Evolutionary conservation across 2,888 invertebrate genomes (phyloP), one percentile per base, ranked within the genome.

Genomic region (Andricus curvator): DNA sequence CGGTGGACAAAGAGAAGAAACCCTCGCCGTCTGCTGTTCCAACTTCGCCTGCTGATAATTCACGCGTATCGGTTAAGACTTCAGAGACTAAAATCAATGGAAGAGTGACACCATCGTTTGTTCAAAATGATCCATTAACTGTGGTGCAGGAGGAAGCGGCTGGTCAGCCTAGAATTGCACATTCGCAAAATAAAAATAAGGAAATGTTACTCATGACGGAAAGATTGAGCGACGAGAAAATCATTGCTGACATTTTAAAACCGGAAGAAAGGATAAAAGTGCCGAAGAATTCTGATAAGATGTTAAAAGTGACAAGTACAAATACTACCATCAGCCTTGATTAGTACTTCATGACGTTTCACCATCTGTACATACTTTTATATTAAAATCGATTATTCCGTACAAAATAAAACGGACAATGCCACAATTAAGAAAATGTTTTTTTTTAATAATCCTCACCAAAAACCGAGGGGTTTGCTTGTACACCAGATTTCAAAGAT

Each of bases 311-410:
- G 84, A 86, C 91, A 82, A 89, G 90, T 85, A 91, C 91, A 87
- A 91, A 90, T 87, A 92, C 91, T 91, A 90, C 92, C 91, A 90
- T 92, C 87, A 91, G 91, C 90, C 91, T 92, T 90, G 92, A 93
- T 83, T 92, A 91, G 87, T 87, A 86, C 84, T 87, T 86, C 84
- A 84, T 78, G 82, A 84, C 86, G 82, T 86, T 86, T 88, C 84
- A 87, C 87, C 86, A 87, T 87, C 74, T 74, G 74, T 74, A 74
- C 74, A 74, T 74, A 74, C 5, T 74, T 56, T 74, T 74, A 56
- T 74, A 74, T 74, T 74, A 74, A 74, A 74, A 56, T n/a, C 56
- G 33, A 37, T 74, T 74, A 56, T 51, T n/a, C 33, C 74, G 74
- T 51, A 20, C 17, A 51, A 51, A 74, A 56, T 74, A 56, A 74